Evolutionary conservation across 2,113 vertebrate species (phyloP).

Genomic region (Microcebus lehilahytsara): DNA sequence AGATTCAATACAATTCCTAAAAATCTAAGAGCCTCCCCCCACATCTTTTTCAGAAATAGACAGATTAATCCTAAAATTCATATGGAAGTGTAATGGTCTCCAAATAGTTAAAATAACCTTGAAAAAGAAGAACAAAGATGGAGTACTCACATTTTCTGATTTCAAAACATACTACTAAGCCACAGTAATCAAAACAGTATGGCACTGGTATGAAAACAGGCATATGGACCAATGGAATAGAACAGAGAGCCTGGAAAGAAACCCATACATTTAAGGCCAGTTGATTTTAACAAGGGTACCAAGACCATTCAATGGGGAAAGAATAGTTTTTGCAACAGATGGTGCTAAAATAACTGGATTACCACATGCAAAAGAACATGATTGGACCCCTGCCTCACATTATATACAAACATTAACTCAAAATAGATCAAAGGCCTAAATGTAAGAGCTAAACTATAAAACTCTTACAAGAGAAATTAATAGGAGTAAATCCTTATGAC

Average conservation of each 20-base stretch:
- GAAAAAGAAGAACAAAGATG: neutral
- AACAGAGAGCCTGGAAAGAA: neutral
- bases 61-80: neutral
- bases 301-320: neutral
- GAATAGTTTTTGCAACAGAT: neutral
- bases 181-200: neutral
- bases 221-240: neutral
- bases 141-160: neutral
- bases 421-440: neutral
- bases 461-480: neutral
- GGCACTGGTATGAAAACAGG: neutral
- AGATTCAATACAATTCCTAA: neutral
- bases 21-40: neutral
- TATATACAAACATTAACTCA: neutral
- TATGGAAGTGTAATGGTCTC: neutral
- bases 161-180: neutral
- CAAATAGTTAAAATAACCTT: neutral
- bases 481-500: neutral
- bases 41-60: neutral
- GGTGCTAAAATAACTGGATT: neutral
- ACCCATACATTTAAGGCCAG: neutral
- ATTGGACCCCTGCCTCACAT: neutral
- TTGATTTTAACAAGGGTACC: neutral
- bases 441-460: neutral
- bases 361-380: neutral